Evolutionary conservation across 2,888 invertebrate genomes (phyloP).

Genomic region (Platynereis dumerilii): DNA sequence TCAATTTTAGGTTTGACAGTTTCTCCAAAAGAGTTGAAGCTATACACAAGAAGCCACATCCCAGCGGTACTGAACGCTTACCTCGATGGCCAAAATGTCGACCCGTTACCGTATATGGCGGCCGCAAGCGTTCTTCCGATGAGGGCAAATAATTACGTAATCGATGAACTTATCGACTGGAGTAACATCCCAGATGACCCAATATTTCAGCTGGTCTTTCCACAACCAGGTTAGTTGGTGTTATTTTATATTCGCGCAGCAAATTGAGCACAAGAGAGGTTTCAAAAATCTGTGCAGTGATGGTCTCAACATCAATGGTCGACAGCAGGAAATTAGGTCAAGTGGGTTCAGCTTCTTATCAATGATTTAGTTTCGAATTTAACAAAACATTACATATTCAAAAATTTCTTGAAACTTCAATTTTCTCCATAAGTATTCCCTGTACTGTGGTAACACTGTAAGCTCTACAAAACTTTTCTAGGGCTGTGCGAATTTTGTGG

Average conservation of each 20-base stretch:
- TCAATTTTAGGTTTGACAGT: constrained; percentile 15
- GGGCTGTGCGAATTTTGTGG: too few relatives aligned
- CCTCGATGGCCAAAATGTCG: constrained; percentile 9
- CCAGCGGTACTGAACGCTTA: constrained; percentile 18
- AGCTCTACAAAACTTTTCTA: too few relatives aligned
- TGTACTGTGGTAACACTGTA: too few relatives aligned
- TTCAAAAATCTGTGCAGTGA: too few relatives aligned
- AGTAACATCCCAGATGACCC: constrained; percentile 24
- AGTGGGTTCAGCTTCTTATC: too few relatives aligned
- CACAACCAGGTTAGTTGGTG: constrained; percentile 19
- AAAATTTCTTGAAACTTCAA: background rate
- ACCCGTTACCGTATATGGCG: constrained; percentile 19
- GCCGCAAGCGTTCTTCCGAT: constrained; percentile 25
- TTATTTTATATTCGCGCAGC: too few relatives aligned
- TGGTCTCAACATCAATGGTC: too few relatives aligned
- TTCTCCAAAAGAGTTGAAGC: constrained; percentile 6
- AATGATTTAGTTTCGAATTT: too few relatives aligned
- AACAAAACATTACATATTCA: background rate
- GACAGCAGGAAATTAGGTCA: too few relatives aligned
- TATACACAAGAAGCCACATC: constrained; percentile 18
- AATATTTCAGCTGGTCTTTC: constrained; percentile 25
- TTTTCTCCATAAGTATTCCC: too few relatives aligned
- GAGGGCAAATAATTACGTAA: constrained; percentile 23
- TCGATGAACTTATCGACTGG: constrained; percentile 27
- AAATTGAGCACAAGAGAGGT: too few relatives aligned